phyloP scores from a whole-genome alignment of 2,888 invertebrate genomes.

The Marasmarcha lunaedactyla region DNA sequence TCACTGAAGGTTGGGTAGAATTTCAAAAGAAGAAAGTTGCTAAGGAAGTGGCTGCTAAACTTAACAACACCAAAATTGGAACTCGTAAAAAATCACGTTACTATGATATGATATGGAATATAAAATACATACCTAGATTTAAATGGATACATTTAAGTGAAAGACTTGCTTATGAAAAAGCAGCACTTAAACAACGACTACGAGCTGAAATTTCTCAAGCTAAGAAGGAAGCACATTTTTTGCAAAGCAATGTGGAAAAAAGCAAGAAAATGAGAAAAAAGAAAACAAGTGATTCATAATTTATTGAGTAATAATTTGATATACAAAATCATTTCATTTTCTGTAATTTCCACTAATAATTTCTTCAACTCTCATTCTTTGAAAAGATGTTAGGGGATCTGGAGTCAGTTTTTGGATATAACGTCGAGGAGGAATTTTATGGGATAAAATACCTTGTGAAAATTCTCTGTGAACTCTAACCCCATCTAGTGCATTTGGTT shows the following conservation, averaged over 20 bases:
- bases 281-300: slow-evolving; percentile 20
- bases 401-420: slow-evolving; percentile 54
- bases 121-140: slow-evolving; percentile 94
- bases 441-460: slow-evolving; percentile 66
- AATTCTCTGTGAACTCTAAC: slow-evolving; percentile 75
- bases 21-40: slow-evolving; percentile 90
- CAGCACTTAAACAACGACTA: slow-evolving; percentile 87
- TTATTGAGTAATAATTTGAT: slow-evolving; percentile 14
- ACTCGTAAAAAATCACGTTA: slow-evolving; percentile 87
- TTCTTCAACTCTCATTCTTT: slow-evolving; percentile 55
- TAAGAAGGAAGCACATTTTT: slow-evolving; percentile 89
- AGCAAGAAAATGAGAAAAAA: slow-evolving; percentile 76
- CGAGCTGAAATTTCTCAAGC: slow-evolving; percentile 91
- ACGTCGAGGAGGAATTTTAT: slow-evolving; percentile 51
- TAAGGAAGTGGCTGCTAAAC: slow-evolving; percentile 81
- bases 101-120: slow-evolving; percentile 93
- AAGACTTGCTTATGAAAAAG: slow-evolving; percentile 91
- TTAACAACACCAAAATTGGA: slow-evolving; percentile 92
- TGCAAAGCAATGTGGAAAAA: slow-evolving; percentile 85
- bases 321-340: slow-evolving; percentile 8
- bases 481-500: slow-evolving; percentile 73
- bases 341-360: slow-evolving; percentile 40
- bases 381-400: slow-evolving; percentile 41
- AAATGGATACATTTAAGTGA: slow-evolving; percentile 97
- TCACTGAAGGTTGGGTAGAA: slow-evolving; percentile 96